These are phyloP conservation scores for Thalassoma bifasciatum DNA, from an alignment of 2,113 vertebrate genomes.

Conservation along the genomic window DNA sequence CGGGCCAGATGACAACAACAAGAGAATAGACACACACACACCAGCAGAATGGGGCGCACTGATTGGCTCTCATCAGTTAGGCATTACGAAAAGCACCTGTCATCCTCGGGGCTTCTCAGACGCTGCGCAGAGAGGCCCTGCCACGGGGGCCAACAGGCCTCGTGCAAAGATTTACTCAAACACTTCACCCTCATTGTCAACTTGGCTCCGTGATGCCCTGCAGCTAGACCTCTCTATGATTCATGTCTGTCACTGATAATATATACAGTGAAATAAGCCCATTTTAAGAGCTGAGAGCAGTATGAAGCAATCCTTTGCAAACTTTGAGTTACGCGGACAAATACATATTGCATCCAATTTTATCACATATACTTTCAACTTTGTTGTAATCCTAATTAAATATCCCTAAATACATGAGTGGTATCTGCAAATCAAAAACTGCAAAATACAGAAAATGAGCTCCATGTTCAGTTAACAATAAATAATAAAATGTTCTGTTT, in stretches of 20 bases:
- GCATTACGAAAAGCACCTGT: slow-evolving; percentile 95
- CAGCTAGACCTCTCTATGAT: slow-evolving; percentile 67
- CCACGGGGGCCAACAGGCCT: slow-evolving; percentile 75
- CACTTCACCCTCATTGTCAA: slow-evolving; percentile 77
- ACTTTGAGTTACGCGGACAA: slow-evolving; percentile 1
- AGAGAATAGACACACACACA: slow-evolving; percentile 71
- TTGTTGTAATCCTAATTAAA: background rate
- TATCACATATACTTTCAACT: background rate
- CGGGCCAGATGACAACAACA: slow-evolving; percentile 93
- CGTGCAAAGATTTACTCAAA: slow-evolving; percentile 77
- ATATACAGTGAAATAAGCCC: slow-evolving; percentile 56
- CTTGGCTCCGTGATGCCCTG: slow-evolving; percentile 69
- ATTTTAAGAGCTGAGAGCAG: slow-evolving; percentile 31
- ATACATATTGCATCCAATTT: background rate
- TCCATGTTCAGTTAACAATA: too few species aligned
- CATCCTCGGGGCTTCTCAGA: slow-evolving; percentile 86
- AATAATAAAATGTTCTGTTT: too few species aligned
- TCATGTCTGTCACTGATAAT: slow-evolving; percentile 71
- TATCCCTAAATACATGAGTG: background rate
- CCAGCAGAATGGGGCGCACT: slow-evolving; percentile 81
- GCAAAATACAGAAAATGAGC: too few species aligned
- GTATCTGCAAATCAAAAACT: too few species aligned
- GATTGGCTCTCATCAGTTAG: slow-evolving; percentile 95
- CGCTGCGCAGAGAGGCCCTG: slow-evolving; percentile 69
- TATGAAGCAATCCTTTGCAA: slow-evolving; percentile 22